phyloP scores from a whole-genome alignment of 2,113 vertebrate species.

The Anhinga rufa region DNA sequence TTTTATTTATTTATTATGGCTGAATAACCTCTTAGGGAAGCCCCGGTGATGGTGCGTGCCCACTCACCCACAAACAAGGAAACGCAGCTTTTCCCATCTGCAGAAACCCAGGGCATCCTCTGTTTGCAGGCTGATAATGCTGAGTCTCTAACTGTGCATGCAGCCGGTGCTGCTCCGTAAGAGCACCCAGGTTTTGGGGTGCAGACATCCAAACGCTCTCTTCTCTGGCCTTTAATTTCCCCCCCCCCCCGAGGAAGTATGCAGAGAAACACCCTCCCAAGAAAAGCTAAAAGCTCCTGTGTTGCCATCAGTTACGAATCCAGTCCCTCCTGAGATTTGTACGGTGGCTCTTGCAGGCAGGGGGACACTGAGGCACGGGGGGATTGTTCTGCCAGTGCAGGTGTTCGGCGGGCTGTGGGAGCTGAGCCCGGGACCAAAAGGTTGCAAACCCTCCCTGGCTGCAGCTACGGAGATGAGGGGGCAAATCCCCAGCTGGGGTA shows the following conservation, averaged over 20 bases:
- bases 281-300: not conserved
- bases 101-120: not conserved
- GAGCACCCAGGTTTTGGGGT: not conserved
- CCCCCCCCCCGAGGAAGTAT: accelerated
- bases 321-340: accelerated
- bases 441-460: not conserved
- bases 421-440: not conserved
- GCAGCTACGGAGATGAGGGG: not conserved
- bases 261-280: not conserved
- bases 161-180: accelerated
- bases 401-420: not conserved
- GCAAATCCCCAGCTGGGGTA: not conserved
- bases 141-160: accelerated
- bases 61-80: not conserved
- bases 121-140: accelerated
- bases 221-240: not conserved
- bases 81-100: not conserved
- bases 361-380: not conserved
- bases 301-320: not conserved
- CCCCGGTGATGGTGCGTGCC: not conserved
- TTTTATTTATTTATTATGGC: not conserved
- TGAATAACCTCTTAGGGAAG: not conserved
- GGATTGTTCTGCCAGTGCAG: not conserved
- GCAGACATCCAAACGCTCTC: not conserved
- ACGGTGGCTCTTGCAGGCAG: accelerated